Conservation (phyloP, 2,797 vertebrate genomes). For the Rhinophrynus dorsalis region DNA sequence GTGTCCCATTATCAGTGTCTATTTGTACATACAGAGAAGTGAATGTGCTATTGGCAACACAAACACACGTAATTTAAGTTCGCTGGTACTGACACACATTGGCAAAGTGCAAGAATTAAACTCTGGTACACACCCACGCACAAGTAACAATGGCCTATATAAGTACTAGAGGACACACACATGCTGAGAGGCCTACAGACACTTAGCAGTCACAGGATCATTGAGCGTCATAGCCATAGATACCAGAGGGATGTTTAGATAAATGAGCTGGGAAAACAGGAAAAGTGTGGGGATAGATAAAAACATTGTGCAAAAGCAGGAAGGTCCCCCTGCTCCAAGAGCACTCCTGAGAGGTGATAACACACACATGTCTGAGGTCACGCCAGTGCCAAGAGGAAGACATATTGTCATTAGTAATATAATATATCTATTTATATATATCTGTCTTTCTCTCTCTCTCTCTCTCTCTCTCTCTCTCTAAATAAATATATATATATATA, state of each 20-base stretch:
- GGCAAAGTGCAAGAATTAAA: background rate
- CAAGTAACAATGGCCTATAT: background rate
- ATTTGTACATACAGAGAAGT: no score
- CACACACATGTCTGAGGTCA: background rate
- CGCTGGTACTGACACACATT: background rate
- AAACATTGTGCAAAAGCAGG: background rate
- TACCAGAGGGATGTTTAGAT: constrained; percentile 13
- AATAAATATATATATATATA: no score
- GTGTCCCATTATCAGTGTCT: no score
- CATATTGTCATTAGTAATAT: no score
- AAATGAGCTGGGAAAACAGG: constrained; percentile 4
- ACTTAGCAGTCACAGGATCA: background rate
- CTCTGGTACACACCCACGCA: background rate
- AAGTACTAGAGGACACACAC: no score
- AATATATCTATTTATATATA: no score
- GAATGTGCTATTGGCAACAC: no score
- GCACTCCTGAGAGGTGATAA: background rate
- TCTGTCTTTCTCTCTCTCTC: no score
- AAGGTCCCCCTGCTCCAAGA: background rate
- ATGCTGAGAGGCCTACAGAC: no score
- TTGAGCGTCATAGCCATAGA: background rate
- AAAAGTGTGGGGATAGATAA: background rate
- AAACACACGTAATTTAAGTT: no score
- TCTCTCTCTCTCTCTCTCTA: no score
- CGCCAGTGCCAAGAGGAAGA: background rate